Base-by-base conservation (phyloP, 2,888 invertebrate species). In the Agrochola circellaris region DNA sequence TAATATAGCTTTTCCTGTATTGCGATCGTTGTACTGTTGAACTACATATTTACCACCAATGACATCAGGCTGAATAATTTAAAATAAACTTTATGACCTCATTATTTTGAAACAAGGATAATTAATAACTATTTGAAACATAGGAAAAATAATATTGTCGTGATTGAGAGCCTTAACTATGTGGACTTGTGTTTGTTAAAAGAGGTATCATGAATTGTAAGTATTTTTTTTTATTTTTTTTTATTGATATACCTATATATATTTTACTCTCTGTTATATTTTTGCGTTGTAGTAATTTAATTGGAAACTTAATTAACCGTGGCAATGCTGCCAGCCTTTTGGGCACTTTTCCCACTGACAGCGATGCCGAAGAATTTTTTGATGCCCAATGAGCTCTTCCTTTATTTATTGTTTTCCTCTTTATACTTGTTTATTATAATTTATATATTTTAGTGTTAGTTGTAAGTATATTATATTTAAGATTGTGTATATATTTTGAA, bases 131-230 rank as follows among this genome's bases (percentile, higher is more conserved):
- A 77, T 48, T 48, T 2, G 0, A 1, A 34, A 2, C 2, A 45
- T 17, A 26, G 9, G 4, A 15, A 26, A n/a, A 38, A 15, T 8
- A 0, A 13, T 77, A 5, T 0, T 62, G 48, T 51, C 7, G 61
- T 23, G 48, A 15, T 48, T 48, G 8, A 38, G 23, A 23, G 26
- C 11, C 23, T 2, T 74, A 34, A 77, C 26, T 23, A 26, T 61
- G 77, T 62, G 62, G 26, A 74, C 9, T 23, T 17, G 64, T 61
- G 61, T 42, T 17, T 51, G 30, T 15, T 51, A 17, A 34, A 34
- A n/a, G 4, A 30, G 48, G 2, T 51, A 75, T 51, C 51, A 75
- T 75, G 75, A 75, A 78, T 51, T 78, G 75, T 75, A 30, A 75
- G 75, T 4, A 48, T 45, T n/a, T 23, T 5, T 7, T 23, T 34